Percentiles rank a stretch among this genome's conserved stretches.
These are phyloP conservation scores for Geococcyx californianus DNA, from an alignment of 2,113 vertebrate species.

Conservation along the genomic window DNA sequence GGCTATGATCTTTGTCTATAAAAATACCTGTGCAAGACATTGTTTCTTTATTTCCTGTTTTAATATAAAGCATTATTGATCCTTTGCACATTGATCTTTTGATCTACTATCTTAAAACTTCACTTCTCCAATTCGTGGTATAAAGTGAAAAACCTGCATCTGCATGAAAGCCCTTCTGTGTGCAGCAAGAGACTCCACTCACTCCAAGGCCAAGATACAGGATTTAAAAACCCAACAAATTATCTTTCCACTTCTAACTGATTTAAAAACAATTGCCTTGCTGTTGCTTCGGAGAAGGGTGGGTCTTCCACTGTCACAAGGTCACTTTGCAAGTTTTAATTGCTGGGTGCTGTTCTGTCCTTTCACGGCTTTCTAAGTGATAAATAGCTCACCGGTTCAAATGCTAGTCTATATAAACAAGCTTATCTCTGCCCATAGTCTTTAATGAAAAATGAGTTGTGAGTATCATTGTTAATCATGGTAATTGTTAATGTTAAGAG, in stretches of 20 bases:
- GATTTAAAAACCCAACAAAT: constrained; percentile 65
- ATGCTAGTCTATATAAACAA: constrained; percentile 85
- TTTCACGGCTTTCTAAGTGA: constrained; percentile 81
- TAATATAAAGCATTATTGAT: neutral
- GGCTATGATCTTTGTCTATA: neutral
- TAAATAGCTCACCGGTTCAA: constrained; percentile 78
- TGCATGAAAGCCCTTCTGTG: neutral
- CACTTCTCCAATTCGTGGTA: neutral
- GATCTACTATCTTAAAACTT: neutral
- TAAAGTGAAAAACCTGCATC: neutral
- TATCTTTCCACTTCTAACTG: constrained; percentile 63
- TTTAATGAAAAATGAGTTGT: constrained; percentile 90
- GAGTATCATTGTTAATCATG: constrained; percentile 91
- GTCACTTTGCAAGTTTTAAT: constrained; percentile 92
- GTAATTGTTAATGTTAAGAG: constrained; percentile 90
- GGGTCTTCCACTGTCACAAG: constrained; percentile 82
- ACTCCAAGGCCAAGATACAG: constrained; percentile 26
- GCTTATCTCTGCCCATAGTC: constrained; percentile 87
- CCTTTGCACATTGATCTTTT: neutral
- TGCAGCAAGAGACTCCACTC: neutral
- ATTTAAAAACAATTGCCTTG: constrained; percentile 58
- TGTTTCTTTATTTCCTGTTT: neutral
- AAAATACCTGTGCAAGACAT: neutral
- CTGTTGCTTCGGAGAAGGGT: constrained; percentile 44
- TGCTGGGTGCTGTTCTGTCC: constrained; percentile 79